Conservation (phyloP, 2,888 invertebrate genomes). For the Rotaria macrura region DNA sequence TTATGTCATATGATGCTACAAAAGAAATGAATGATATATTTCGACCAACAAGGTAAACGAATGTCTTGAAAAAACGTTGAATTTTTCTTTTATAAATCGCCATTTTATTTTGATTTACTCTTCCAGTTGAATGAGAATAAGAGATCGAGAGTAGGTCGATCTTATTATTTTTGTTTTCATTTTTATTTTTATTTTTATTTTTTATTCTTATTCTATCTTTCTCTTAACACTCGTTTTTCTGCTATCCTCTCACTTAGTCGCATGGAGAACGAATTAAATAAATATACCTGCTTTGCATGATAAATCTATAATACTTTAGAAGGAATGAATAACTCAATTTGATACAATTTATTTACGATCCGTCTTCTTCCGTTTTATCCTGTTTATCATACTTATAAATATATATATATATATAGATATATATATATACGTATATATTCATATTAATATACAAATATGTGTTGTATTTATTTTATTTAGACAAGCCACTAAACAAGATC, state of each 20-base stretch:
- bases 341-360: neutral
- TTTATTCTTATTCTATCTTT: neutral
- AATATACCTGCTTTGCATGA: neutral
- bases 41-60: neutral
- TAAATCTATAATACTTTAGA: neutral
- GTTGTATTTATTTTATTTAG: neutral
- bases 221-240: neutral
- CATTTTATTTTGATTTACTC: neutral
- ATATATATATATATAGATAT: neutral
- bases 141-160: constrained; percentile 12
- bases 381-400: no score
- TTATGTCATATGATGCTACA: neutral
- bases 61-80: neutral
- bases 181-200: neutral
- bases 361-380: neutral
- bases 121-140: neutral
- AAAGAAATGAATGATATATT: constrained; percentile 15
- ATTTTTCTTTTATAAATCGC: no score
- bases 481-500: neutral
- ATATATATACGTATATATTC: no score
- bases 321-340: neutral
- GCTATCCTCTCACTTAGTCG: neutral
- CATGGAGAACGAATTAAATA: neutral
- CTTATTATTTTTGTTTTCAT: neutral
- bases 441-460: no score